Evolutionary conservation across 1,140 invertebrate species (phyloP).

Genomic region (Orchestia grillus): DNA sequence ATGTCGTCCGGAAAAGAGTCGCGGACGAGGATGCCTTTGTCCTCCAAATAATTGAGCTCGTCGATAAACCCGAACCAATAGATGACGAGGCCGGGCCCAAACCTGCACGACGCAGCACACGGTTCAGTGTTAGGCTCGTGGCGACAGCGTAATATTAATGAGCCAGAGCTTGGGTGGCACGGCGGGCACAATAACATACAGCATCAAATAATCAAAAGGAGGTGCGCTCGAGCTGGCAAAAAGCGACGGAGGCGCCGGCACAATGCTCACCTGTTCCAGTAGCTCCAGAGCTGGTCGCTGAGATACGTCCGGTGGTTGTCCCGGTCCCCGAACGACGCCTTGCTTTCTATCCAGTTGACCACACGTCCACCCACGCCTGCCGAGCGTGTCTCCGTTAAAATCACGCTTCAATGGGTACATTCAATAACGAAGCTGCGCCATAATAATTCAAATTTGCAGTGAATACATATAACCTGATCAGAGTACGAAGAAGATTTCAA

Average conservation of each 20-base stretch:
- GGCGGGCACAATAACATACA: too few relatives aligned
- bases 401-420: not conserved
- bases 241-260: too few relatives aligned
- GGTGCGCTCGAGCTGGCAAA: too few relatives aligned
- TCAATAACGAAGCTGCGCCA: too few relatives aligned
- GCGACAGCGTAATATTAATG: not conserved
- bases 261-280: conserved; percentile 84
- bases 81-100: conserved; percentile 93
- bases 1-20: conserved; percentile 68
- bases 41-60: conserved; percentile 75
- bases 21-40: conserved; percentile 79
- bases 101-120: conserved; percentile 74
- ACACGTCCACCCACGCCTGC: conserved; percentile 75
- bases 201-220: too few relatives aligned
- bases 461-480: too few relatives aligned
- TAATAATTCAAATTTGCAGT: too few relatives aligned
- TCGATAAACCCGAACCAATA: conserved; percentile 96
- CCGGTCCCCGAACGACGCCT: conserved; percentile 91
- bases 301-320: conserved; percentile 86
- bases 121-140: not conserved
- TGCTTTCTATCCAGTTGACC: conserved; percentile 97
- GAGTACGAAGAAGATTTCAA: too few relatives aligned
- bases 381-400: too few relatives aligned
- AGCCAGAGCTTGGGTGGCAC: not conserved
- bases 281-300: conserved; percentile 88